Percentiles rank a stretch among this genome's conserved stretches.
Evolutionary conservation across 2,113 vertebrate species (phyloP).

Genomic region (Hemiprocne comata): DNA sequence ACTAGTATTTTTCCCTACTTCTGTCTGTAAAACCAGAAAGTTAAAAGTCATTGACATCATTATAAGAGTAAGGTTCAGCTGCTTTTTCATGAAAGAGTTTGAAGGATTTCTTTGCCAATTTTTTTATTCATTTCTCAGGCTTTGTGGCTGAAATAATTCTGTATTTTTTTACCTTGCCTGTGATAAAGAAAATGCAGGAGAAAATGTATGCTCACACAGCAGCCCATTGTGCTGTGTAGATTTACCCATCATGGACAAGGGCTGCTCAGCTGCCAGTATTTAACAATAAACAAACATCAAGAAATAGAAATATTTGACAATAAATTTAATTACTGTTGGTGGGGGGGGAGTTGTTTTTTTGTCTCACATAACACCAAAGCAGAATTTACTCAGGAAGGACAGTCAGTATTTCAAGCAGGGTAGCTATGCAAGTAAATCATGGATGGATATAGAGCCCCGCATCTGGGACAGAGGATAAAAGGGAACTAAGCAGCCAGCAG

Average conservation of each 20-base stretch:
- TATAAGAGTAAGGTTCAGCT: neutral
- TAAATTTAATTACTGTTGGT: neutral
- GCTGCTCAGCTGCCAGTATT: constrained; percentile 29
- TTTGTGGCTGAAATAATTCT: neutral
- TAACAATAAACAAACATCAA: neutral
- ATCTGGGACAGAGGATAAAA: constrained; percentile 32
- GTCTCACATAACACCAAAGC: neutral
- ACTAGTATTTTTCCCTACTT: neutral
- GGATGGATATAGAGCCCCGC: neutral
- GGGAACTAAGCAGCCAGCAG: constrained; percentile 5
- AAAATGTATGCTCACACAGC: neutral
- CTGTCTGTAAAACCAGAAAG: neutral
- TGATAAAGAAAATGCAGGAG: neutral
- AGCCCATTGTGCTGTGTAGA: neutral
- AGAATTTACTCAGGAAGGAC: neutral
- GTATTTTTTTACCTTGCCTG: neutral
- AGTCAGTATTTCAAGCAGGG: neutral
- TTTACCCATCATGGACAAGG: constrained; percentile 8
- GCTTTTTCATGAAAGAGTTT: neutral
- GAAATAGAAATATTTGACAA: neutral
- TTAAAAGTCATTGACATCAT: neutral
- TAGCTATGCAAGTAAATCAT: neutral
- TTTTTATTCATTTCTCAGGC: neutral
- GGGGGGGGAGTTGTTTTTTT: neutral
- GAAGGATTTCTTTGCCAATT: neutral